These are phyloP conservation scores for Catharus fuscescens DNA, from an alignment of 2,113 vertebrate species.

Conservation along the genomic window DNA sequence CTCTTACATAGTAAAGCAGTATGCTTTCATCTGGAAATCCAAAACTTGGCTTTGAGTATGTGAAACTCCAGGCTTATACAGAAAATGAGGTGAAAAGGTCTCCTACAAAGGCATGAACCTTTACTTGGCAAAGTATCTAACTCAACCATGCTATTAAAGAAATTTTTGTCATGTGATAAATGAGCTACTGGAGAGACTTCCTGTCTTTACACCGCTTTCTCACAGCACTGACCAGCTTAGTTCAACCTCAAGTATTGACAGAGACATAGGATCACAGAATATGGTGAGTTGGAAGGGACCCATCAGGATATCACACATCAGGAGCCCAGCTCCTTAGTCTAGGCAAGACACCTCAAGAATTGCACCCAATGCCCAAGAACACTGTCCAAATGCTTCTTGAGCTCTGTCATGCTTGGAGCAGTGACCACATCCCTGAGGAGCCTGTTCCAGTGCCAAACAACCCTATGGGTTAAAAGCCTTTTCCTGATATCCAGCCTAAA, in stretches of 20 bases:
- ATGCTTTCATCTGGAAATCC: neutral
- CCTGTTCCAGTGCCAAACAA: neutral
- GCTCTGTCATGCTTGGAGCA: neutral
- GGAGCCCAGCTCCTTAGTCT: neutral
- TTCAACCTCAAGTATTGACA: neutral
- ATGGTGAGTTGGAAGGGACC: neutral
- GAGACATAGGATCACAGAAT: neutral
- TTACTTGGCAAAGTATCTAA: neutral
- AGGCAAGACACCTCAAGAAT: neutral
- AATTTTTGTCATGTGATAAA: neutral
- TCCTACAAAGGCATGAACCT: neutral
- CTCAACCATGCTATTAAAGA: neutral
- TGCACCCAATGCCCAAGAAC: rapidly evolving
- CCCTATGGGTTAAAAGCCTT: neutral
- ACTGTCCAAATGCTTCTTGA: neutral
- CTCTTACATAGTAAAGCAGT: neutral
- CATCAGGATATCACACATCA: neutral
- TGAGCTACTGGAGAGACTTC: neutral
- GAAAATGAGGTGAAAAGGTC: neutral
- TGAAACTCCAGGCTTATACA: neutral
- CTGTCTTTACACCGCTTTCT: rapidly evolving
- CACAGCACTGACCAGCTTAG: neutral
- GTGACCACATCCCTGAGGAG: neutral
- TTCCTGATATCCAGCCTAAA: neutral
- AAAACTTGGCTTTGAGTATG: neutral